A percentile compares a stretch with the other conserved stretches of the same genome.
phyloP scores from a whole-genome alignment of 1,140 invertebrate genomes.

The Wiebesia pumilae region DNA sequence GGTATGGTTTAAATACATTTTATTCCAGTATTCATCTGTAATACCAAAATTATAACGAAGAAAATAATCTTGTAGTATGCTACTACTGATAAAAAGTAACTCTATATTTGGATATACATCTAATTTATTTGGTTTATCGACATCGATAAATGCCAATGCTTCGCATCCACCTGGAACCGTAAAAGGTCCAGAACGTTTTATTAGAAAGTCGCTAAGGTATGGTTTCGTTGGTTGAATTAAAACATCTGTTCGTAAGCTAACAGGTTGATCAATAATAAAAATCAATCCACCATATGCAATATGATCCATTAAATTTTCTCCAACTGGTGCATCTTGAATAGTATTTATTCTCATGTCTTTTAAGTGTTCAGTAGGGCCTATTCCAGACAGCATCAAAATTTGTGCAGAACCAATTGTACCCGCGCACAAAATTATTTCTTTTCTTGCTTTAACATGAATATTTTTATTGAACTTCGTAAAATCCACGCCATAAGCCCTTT shows the following conservation, averaged over 20 bases:
- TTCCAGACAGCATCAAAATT: conserved; percentile 79
- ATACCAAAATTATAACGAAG: no score
- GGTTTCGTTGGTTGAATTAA: no score
- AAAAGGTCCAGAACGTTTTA: conserved; percentile 79
- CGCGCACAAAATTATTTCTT: conserved; percentile 78
- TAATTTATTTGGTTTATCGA: no score
- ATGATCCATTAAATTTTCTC: conserved; percentile 88
- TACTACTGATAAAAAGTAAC: no score
- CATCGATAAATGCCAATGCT: conserved; percentile 82
- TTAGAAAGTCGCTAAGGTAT: conserved; percentile 78
- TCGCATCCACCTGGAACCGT: conserved; percentile 84
- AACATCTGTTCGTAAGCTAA: conserved; percentile 76
- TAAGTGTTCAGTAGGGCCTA: conserved; percentile 76
- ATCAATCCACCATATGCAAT: conserved; percentile 81
- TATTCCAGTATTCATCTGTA: no score
- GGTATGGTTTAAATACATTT: no score
- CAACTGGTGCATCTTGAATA: conserved; percentile 80
- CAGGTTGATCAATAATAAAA: conserved; percentile 80
- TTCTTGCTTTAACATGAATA: conserved; percentile 66
- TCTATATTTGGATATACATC: no score
- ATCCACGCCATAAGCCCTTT: conserved; percentile 80
- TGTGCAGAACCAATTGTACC: conserved; percentile 78
- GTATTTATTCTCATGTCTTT: conserved; percentile 74
- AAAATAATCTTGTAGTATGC: no score
- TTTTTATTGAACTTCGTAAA: conserved; percentile 73